phyloP scores from a whole-genome alignment of 1,140 invertebrate species.

The Ceratosolen fusciceps region DNA sequence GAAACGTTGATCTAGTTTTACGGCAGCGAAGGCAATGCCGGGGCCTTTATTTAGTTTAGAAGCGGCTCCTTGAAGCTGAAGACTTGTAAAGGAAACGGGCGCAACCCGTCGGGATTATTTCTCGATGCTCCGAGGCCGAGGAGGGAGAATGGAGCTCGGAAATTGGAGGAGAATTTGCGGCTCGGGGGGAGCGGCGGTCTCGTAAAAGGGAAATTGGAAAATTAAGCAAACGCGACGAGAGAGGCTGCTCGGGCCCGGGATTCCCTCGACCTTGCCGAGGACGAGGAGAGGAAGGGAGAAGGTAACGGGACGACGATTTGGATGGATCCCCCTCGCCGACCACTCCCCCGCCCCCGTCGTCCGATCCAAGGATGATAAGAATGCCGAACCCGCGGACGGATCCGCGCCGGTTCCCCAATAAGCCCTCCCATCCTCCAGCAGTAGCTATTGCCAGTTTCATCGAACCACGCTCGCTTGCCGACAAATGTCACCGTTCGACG shows the following conservation, averaged over 20 bases:
- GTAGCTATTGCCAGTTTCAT: background rate
- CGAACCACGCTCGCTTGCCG: slow-evolving; percentile 57
- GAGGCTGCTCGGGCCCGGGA: background rate
- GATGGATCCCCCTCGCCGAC: too few species aligned
- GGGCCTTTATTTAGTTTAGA: too few species aligned
- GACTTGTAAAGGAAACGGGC: too few species aligned
- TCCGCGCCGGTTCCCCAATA: background rate
- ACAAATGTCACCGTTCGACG: slow-evolving; percentile 53
- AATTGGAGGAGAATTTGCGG: too few species aligned
- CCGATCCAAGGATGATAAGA: slow-evolving; percentile 30
- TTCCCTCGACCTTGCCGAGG: background rate
- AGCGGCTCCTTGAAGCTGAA: too few species aligned
- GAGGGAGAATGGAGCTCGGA: too few species aligned
- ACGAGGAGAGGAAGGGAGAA: background rate
- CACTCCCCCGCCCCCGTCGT: background rate
- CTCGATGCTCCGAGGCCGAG: too few species aligned
- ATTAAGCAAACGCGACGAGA: background rate
- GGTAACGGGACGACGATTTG: too few species aligned
- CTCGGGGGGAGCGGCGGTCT: background rate
- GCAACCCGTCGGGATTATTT: too few species aligned
- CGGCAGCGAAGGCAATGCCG: background rate
- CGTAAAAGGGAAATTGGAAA: background rate
- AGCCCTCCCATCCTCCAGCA: background rate
- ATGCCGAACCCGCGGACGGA: slow-evolving; percentile 19
- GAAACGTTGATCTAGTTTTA: background rate